Conservation (phyloP, 2,888 invertebrate genomes). For the Dynastes hyllus region DNA sequence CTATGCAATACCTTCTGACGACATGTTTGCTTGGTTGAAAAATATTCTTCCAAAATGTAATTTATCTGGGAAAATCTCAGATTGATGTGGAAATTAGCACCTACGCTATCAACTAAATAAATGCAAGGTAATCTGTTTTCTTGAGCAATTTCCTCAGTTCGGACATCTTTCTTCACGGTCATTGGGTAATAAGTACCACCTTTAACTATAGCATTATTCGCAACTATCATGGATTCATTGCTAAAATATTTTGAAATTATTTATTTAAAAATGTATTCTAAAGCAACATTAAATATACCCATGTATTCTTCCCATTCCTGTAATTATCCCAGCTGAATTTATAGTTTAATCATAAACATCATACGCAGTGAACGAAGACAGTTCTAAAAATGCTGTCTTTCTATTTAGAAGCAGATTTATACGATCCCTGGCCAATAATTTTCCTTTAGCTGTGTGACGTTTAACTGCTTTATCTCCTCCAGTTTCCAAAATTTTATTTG, state of each 20-base stretch:
- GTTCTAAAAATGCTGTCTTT: constrained; percentile 80
- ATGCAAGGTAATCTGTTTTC: constrained; percentile 96
- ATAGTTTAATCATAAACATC: constrained; percentile 80
- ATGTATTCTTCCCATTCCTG: constrained; percentile 85
- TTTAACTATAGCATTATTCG: constrained; percentile 98
- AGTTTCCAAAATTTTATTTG: constrained; percentile 78
- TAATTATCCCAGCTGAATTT: constrained; percentile 86
- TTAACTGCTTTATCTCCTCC: constrained; percentile 85
- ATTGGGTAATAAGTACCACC: constrained; percentile 98
- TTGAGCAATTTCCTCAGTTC: constrained; percentile 95
- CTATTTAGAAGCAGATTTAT: constrained; percentile 91
- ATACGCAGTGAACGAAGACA: constrained; percentile 77
- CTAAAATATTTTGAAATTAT: constrained; percentile 68
- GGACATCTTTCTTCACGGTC: constrained; percentile 96
- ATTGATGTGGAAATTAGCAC: constrained; percentile 96
- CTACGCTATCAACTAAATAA: constrained; percentile 98
- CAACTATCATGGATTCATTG: constrained; percentile 90
- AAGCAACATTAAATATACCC: constrained; percentile 74
- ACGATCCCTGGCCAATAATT: constrained; percentile 92
- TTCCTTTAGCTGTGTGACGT: constrained; percentile 89
- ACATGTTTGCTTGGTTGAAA: constrained; percentile 97
- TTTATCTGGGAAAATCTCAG: constrained; percentile 95
- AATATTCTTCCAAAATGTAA: constrained; percentile 97
- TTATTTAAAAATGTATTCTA: not conserved
- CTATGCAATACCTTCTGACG: constrained; percentile 90